Percentiles rank a stretch among this genome's conserved stretches.
phyloP scores from a whole-genome alignment of 2,113 vertebrate species.

The Ellobius talpinus region DNA sequence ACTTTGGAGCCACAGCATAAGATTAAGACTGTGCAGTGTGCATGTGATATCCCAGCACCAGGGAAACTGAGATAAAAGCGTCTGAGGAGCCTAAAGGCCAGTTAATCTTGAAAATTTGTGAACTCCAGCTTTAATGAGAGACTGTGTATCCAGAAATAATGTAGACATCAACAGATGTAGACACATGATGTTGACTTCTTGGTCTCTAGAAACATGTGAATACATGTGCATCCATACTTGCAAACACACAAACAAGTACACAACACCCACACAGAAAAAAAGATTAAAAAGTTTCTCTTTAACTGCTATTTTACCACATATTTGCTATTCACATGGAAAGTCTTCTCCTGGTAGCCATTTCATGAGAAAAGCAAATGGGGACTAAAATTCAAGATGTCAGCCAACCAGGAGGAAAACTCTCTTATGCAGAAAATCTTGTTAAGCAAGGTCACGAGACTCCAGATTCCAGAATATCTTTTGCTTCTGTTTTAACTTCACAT shows the following conservation, averaged over 20 bases:
- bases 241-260: background rate
- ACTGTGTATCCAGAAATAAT: background rate
- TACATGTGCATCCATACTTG: background rate
- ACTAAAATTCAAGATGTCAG: too few species aligned
- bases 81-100: background rate
- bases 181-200: background rate
- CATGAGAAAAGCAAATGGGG: too few species aligned
- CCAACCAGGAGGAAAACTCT: too few species aligned
- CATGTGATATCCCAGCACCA: background rate
- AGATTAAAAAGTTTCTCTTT: background rate
- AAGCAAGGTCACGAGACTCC: too few species aligned
- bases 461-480: too few species aligned
- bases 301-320: background rate
- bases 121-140: background rate
- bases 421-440: too few species aligned
- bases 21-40: background rate
- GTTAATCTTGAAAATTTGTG: background rate
- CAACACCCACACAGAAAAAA: background rate
- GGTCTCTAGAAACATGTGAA: background rate
- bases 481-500: too few species aligned
- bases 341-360: too few species aligned
- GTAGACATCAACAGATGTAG: background rate
- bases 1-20: background rate
- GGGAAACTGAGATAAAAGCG: background rate
- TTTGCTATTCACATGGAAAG: background rate